Conservation (phyloP, 2,888 invertebrate genomes). For the Orthosia incerta region DNA sequence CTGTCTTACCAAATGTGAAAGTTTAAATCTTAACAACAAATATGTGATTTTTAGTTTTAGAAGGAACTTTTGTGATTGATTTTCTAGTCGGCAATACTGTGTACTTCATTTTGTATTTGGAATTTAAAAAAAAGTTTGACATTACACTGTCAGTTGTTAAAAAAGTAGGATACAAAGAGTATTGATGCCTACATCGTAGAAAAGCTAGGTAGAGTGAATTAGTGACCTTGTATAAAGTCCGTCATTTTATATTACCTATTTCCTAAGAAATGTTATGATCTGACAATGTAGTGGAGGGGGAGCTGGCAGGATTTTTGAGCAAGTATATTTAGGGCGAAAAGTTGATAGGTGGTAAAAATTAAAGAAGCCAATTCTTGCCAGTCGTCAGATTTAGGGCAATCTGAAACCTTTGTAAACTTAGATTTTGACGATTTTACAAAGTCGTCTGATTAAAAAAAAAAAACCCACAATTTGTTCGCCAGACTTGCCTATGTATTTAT, state of each 20-base stretch:
- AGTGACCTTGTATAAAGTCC: slow-evolving; percentile 45
- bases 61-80: slow-evolving; percentile 70
- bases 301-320: no score
- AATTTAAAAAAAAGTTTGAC: slow-evolving; percentile 18
- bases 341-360: no score
- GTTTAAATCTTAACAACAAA: slow-evolving; percentile 55
- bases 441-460: no score
- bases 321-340: no score
- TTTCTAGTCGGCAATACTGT: slow-evolving; percentile 73
- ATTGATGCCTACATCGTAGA: slow-evolving; percentile 43
- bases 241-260: slow-evolving; percentile 43
- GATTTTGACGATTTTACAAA: no score
- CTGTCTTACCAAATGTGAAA: slow-evolving; percentile 53
- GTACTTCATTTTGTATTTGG: slow-evolving; percentile 60
- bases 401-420: no score
- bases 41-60: slow-evolving; percentile 68
- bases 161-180: slow-evolving; percentile 10
- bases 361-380: no score
- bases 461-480: no score
- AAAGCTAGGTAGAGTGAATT: slow-evolving; percentile 41
- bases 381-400: no score
- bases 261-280: slow-evolving; percentile 34
- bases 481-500: no score
- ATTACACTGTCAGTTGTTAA: slow-evolving; percentile 32
- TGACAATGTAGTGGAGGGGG: slow-evolving; percentile 23